Base-by-base conservation (phyloP, 2,797 vertebrate species). In the Apogon talboti region DNA sequence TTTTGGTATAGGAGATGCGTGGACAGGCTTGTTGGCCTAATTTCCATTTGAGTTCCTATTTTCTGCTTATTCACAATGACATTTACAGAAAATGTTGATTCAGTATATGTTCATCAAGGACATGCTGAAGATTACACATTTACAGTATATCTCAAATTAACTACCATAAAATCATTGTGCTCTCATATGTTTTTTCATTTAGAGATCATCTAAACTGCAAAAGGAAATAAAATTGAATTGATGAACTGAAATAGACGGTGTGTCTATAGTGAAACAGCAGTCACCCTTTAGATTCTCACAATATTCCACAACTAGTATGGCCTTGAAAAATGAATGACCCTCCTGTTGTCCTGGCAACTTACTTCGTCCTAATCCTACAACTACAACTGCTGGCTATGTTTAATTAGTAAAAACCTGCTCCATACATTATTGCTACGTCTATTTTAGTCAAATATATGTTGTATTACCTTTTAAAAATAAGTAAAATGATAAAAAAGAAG, bases 261-360 rank as follows among this genome's bases (percentile, higher is more conserved):
- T 35, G 18, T 50, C 14, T 49, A 11, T 14, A 15, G 43, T 16
- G 52, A n/a, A 30, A 28, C 1, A 41, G 37, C 5, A 11, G 9
- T 28, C 24, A 69, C 58, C 21, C 24, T 11, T 13, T 30, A 15
- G 11, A 73, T 58, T 68, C 59, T 33, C 14, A 63, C 63, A 71
- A 53, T 47, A 54, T 65, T 13, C 11, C 0, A 3, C 66, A 64
- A 44, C 43, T 63, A 24, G 7, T 14, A 52, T 46, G 66, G 81
- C 79, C 69, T 64, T 78, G 71, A 41, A 24, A 57, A 64, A 24
- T 0, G 24, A 70, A 51, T 18, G 30, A 66, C 47, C 66, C 45
- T 67, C 59, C 49, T 57, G 79, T 86, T 24, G 18, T 76, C 74
- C 42, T 64, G 53, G 74, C 64, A 85, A 87, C 85, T 74, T 71